Evolutionary conservation across 1,140 invertebrate genomes (phyloP), one percentile per base, ranked within the genome.

Genomic region (Pseudomyrmex gracilis): DNA sequence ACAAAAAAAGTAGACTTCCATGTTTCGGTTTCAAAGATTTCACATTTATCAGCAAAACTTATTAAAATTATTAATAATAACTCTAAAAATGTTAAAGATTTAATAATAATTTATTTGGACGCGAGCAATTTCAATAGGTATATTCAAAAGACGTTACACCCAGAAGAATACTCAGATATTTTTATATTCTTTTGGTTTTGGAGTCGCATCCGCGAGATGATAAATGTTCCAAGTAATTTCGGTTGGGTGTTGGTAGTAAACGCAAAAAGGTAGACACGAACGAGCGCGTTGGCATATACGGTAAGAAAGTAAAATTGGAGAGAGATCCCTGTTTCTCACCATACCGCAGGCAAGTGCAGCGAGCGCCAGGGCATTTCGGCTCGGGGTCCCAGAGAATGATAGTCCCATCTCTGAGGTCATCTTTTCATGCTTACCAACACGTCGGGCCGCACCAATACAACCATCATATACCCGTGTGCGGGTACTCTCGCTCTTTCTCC

Each of bases 401-500:
- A 85, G 92, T 92, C 91, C 90, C 92, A 90, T 90, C 88, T 92
- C 90, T 90, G 91, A 91, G 93, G 91, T 93, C 92, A 92, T 93
- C 91, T 92, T 92, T 92, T 86, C 76, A 70, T 80, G 87, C 82
- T 34, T 84, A 86, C 83, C 84, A 86, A 84, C 86, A 73, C 85
- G 78, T 76, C 45, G 43, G 53, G 63, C 55, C 77, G 17, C 70
- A 71, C 85, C 68, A 53, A 86, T 83, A 86, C 86, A 85, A 86
- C 87, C 88, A 64, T 87, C 86, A 51, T 51, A 1, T 13, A 51
- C 49, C 82, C 84, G 17, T 83, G 64, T 17, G 58, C 66, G 1
- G 45, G n/a, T n/a, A n/a, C 82, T 87, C 84, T 89, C 87, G 90
- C 61, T 77, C 60, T 47, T 24, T 82, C 76, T 61, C 47, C 51